These are phyloP conservation scores for Caracal caracal DNA, from an alignment of 2,113 vertebrate species.

Conservation along the genomic window DNA sequence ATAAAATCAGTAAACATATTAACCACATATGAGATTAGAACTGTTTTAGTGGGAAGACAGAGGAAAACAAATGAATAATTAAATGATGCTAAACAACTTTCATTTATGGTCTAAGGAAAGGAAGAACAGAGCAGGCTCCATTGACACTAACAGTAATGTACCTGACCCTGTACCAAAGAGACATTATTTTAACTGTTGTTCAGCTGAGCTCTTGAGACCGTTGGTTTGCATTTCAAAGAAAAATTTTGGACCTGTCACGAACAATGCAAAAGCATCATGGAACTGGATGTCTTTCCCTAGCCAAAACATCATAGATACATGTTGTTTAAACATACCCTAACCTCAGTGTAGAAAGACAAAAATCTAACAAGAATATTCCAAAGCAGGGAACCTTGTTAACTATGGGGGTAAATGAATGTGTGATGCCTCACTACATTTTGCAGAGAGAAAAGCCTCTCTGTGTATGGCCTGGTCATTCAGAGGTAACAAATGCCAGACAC, in stretches of 20 bases:
- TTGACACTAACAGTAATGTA: not conserved
- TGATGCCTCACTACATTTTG: not conserved
- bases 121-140: not conserved
- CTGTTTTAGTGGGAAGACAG: slow-evolving; percentile 16
- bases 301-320: not conserved
- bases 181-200: not conserved
- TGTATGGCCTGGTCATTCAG: rapidly evolving
- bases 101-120: not conserved
- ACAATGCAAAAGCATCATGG: not conserved
- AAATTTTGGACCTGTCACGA: not conserved
- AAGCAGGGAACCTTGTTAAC: not conserved
- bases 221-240: slow-evolving; percentile 3
- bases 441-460: not conserved
- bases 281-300: not conserved
- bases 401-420: not conserved
- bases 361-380: not conserved
- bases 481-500: not conserved
- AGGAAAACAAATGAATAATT: slow-evolving; percentile 10
- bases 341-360: not conserved
- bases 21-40: not conserved
- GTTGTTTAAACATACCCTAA: slow-evolving; percentile 11
- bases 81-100: not conserved
- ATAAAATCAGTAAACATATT: slow-evolving; percentile 27
- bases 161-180: not conserved
- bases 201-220: not conserved